phyloP scores from a whole-genome alignment of 2,888 invertebrate species.

The Oscheius sp. region DNA sequence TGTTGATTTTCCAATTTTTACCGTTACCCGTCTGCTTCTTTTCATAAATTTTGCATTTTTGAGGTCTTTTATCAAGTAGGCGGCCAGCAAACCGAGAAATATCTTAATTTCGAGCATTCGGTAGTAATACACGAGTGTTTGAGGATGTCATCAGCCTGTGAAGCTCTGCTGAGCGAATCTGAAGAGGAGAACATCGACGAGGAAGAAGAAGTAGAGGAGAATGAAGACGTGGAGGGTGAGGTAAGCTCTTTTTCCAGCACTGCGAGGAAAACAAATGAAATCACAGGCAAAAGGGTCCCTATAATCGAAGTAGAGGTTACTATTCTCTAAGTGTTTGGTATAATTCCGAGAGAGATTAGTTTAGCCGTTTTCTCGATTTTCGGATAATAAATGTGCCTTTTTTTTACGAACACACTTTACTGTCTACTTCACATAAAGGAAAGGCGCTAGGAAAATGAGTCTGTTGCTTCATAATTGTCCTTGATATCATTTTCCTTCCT shows the following conservation, averaged over 20 bases:
- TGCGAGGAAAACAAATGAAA: neutral
- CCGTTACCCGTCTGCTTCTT: conserved; percentile 1
- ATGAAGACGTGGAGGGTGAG: conserved; percentile 17
- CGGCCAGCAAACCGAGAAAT: neutral
- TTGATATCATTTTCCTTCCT: no score
- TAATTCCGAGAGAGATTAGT: no score
- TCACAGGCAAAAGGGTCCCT: neutral
- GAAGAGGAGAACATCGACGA: conserved; percentile 48
- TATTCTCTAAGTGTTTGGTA: no score
- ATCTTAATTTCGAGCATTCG: conserved; percentile 2
- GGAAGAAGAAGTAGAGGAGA: conserved; percentile 29
- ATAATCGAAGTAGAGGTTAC: no score
- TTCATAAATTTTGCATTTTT: conserved; percentile 20
- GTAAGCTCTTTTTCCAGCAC: neutral
- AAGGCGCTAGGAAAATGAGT: no score
- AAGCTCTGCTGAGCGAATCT: conserved; percentile 30
- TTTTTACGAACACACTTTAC: no score
- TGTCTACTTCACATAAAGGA: no score
- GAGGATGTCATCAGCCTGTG: conserved; percentile 22
- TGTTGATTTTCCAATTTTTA: conserved; percentile 20
- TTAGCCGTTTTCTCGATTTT: no score
- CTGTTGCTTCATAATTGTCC: no score
- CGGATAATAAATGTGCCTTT: no score
- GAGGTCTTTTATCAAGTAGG: no score
- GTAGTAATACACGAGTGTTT: neutral